These are phyloP conservation scores for Gopherus flavomarginatus DNA, from an alignment of 2,113 vertebrate species.

Conservation along the genomic window DNA sequence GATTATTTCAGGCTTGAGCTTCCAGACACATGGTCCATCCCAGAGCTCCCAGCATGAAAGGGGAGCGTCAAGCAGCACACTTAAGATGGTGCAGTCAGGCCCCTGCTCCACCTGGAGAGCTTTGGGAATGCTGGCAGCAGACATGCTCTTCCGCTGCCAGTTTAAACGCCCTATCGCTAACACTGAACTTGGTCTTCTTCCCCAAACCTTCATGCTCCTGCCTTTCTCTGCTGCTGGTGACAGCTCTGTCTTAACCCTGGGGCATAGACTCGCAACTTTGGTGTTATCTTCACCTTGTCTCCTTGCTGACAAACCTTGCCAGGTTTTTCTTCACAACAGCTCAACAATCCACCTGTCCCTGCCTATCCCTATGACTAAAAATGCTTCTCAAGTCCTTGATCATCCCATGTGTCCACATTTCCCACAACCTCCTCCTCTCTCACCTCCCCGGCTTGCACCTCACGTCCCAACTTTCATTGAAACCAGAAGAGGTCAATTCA, in stretches of 20 bases:
- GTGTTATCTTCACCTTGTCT: neutral
- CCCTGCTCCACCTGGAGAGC: neutral
- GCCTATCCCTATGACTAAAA: neutral
- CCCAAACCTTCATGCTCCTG: neutral
- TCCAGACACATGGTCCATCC: neutral
- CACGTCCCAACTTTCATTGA: rapidly evolving
- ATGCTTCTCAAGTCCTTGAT: neutral
- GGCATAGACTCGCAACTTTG: neutral
- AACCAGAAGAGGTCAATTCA: rapidly evolving
- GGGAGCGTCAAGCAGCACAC: neutral
- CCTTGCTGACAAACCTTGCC: neutral
- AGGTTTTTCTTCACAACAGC: neutral
- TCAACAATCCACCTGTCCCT: neutral
- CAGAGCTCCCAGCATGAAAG: neutral
- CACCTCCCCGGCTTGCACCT: neutral
- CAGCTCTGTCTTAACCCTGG: neutral
- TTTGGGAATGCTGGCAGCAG: neutral
- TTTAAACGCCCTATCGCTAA: rapidly evolving
- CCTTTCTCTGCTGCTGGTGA: neutral
- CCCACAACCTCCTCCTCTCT: neutral
- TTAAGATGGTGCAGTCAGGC: neutral
- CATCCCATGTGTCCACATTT: rapidly evolving
- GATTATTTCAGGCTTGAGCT: neutral
- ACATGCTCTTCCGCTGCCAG: neutral
- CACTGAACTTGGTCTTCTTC: neutral